Evolutionary conservation across 2,797 vertebrate species (phyloP).

Genomic region (Phrynocephalus vlangalii): DNA sequence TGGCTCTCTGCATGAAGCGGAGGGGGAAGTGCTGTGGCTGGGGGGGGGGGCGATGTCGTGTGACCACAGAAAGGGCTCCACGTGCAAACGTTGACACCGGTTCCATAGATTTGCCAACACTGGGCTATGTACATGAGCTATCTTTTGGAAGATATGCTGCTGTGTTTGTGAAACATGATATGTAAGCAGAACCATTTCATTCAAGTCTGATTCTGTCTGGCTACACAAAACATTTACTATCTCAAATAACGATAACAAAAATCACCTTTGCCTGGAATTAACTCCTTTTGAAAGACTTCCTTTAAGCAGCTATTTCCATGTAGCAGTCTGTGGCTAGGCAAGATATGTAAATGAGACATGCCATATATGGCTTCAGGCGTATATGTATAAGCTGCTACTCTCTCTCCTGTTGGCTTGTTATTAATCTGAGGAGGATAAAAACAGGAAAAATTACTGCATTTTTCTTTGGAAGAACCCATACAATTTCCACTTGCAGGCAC

Average conservation of each 20-base stretch:
- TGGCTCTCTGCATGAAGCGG: no score
- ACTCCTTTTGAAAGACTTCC: slow-evolving; percentile 76
- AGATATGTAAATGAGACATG: slow-evolving; percentile 87
- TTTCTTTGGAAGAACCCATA: not conserved
- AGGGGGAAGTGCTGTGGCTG: no score
- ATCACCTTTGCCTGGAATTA: slow-evolving; percentile 85
- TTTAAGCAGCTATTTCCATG: slow-evolving; percentile 84
- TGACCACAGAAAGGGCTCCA: no score
- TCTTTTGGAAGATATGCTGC: not conserved
- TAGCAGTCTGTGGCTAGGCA: slow-evolving; percentile 88
- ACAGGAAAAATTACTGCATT: slow-evolving; percentile 1
- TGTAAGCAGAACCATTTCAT: not conserved
- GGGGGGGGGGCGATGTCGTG: no score
- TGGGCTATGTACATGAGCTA: not conserved
- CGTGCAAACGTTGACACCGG: no score
- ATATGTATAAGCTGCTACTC: slow-evolving; percentile 86
- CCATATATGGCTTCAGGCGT: slow-evolving; percentile 92
- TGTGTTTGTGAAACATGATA: not conserved
- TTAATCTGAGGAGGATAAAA: slow-evolving; percentile 80
- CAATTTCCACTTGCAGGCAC: not conserved
- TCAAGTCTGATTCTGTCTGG: not conserved
- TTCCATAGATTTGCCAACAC: no score
- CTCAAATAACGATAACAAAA: slow-evolving; percentile 11
- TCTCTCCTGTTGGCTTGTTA: slow-evolving; percentile 86
- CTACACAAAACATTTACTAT: not conserved